Base-by-base conservation (phyloP, 2,797 vertebrate species). In the Sparus aurata region DNA sequence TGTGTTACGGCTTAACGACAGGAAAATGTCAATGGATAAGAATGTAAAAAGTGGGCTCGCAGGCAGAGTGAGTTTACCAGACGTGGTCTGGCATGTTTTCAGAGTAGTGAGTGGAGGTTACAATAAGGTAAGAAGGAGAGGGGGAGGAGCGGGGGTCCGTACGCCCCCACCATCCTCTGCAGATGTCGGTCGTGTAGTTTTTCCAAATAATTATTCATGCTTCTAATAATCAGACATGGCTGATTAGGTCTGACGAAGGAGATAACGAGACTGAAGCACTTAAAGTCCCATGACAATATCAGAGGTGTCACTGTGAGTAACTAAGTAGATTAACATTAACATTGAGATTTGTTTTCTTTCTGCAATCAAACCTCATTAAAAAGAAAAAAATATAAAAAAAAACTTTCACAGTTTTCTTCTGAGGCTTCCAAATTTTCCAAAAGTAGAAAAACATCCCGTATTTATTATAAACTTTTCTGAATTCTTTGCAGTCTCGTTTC, bases 1-100 rank as follows among this genome's bases (percentile, higher is more conserved):
- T 92, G 86, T 92, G 91, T 95, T 95, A 94, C 94, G 70, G 92
- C 92, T 94, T 94, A 95, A 95, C 90, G 94, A 95, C 94, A 92
- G 95, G 95, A 95, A 95, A 94, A 95, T 95, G 94, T 96, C 95
- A 95, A 95, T 94, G 94, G 92, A 94, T 93, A 95, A 95, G 93
- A 95, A 95, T 95, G 94, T 85, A 87, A 93, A 89, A 92, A 90
- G 91, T 93, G 93, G 92, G 92, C 92, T 93, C 79, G 69, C 87
- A 93, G 93, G 92, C 90, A 91, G 63, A 94, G 93, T 90, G 93
- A 93, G 89, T 95, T 95, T 93, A 95, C 87, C 94, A 95, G 94
- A 95, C 94, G 93, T 93, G 95, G 95, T 95, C 91, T 95, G 95
- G 94, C 93, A 87, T 93, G 94, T 93, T 94, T 93, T 93, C 91